Percentiles rank a stretch among this genome's conserved stretches.
phyloP scores from a whole-genome alignment of 1,140 invertebrate species.

The Drosophila insularis region DNA sequence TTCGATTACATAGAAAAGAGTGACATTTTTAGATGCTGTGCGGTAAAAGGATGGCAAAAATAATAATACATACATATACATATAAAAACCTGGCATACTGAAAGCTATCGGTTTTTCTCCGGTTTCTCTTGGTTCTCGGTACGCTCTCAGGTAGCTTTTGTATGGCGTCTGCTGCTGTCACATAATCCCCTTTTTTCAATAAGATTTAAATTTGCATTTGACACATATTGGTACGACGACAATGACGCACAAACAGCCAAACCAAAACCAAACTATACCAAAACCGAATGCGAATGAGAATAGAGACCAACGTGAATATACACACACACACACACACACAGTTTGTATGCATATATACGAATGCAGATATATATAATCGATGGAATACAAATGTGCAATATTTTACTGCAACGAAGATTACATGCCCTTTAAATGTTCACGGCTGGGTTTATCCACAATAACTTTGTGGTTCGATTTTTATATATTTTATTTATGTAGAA shows the following conservation, averaged over 20 bases:
- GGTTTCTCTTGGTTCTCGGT: too few relatives aligned
- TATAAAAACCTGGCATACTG: constrained; percentile 23
- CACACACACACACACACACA: constrained; percentile 16
- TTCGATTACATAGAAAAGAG: constrained; percentile 50
- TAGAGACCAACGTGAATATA: constrained; percentile 16
- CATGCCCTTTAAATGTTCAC: constrained; percentile 42
- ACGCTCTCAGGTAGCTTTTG: constrained; percentile 15
- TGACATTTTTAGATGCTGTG: constrained; percentile 50
- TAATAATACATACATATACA: constrained; percentile 40
- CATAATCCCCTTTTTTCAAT: constrained; percentile 77
- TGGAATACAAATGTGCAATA: constrained; percentile 39
- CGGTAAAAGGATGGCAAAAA: constrained; percentile 23
- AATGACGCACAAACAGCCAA: constrained; percentile 39
- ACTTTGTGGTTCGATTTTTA: not conserved
- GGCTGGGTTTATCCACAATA: not conserved
- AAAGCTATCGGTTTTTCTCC: constrained; percentile 1
- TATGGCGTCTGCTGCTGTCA: constrained; percentile 68
- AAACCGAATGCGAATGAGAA: constrained; percentile 36
- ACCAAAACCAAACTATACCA: constrained; percentile 21
- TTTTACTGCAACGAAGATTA: constrained; percentile 47
- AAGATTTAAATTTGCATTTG: constrained; percentile 81
- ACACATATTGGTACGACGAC: constrained; percentile 79
- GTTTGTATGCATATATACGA: constrained; percentile 19
- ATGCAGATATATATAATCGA: constrained; percentile 19
- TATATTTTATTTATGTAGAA: too few relatives aligned